Evolutionary conservation across 2,113 vertebrate species (phyloP).

Genomic region (Thunnus thynnus): DNA sequence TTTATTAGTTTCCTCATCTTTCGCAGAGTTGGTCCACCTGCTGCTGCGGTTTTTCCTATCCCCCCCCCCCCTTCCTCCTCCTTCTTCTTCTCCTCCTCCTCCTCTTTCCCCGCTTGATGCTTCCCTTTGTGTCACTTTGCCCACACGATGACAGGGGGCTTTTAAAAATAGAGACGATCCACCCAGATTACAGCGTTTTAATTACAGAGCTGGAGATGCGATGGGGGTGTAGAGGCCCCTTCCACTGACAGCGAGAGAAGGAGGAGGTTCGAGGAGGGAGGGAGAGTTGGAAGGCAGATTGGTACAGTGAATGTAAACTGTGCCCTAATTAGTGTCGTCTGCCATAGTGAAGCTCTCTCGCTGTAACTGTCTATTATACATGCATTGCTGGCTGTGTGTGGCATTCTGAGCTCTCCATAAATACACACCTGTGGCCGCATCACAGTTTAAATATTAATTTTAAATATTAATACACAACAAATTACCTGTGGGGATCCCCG

Average conservation of each 20-base stretch:
- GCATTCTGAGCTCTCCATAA: conserved; percentile 8
- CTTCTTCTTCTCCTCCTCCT: background rate
- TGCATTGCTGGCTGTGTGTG: conserved; percentile 19
- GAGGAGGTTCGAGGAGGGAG: conserved; percentile 20
- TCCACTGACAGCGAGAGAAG: conserved; percentile 59
- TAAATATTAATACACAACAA: conserved; percentile 16
- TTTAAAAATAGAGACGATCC: conserved; percentile 84
- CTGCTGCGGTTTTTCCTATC: conserved; percentile 42
- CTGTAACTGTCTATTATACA: conserved; percentile 57
- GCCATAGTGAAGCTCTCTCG: conserved; percentile 29
- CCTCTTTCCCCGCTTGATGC: conserved; percentile 36
- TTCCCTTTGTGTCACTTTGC: conserved; percentile 71
- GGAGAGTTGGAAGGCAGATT: conserved; percentile 45
- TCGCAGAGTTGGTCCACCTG: conserved; percentile 59
- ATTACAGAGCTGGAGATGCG: conserved; percentile 82
- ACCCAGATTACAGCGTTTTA: conserved; percentile 85
- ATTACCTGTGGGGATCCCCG: conserved; percentile 8
- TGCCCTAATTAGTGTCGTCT: conserved; percentile 75
- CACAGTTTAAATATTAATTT: background rate
- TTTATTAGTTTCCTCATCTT: conserved; percentile 60
- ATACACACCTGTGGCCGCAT: conserved; percentile 20
- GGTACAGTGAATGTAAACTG: conserved; percentile 67
- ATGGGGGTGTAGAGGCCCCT: conserved; percentile 64
- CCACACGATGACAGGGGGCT: conserved; percentile 71
- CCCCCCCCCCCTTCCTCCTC: background rate